phyloP scores from a whole-genome alignment of 2,888 invertebrate genomes.

The Coleophora flavipennella region DNA sequence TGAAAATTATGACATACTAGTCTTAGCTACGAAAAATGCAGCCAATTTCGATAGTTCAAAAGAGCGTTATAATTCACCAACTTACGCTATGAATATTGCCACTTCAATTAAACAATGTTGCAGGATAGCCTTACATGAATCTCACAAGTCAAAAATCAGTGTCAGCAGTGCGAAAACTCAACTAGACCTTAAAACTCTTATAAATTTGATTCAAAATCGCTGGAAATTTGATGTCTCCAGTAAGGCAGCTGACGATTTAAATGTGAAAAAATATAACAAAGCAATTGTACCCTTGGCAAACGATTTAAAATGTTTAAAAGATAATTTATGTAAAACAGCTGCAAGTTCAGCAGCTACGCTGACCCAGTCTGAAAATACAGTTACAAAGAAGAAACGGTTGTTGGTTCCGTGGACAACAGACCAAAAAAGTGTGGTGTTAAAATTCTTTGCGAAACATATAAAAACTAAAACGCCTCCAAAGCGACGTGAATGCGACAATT shows the following conservation, averaged over 20 bases:
- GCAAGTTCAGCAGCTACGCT: background rate
- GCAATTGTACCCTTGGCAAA: conserved; percentile 10
- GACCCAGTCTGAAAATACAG: background rate
- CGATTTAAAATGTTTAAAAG: conserved; percentile 12
- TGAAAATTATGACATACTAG: conserved; percentile 7
- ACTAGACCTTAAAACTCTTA: conserved; percentile 16
- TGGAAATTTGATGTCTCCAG: conserved; percentile 15
- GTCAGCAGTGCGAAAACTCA: conserved; percentile 16
- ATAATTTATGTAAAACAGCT: conserved; percentile 4
- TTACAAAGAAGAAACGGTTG: too few relatives aligned
- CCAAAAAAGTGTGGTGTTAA: too few relatives aligned
- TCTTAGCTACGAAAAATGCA: conserved; percentile 9
- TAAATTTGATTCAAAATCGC: conserved; percentile 13
- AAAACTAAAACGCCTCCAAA: too few relatives aligned
- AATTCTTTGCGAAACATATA: too few relatives aligned
- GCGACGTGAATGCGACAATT: too few relatives aligned
- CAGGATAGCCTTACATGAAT: conserved; percentile 20
- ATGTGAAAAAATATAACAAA: conserved; percentile 11
- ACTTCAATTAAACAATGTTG: conserved; percentile 24
- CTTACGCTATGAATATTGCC: conserved; percentile 21
- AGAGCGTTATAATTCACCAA: conserved; percentile 19
- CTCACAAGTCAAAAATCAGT: conserved; percentile 17
- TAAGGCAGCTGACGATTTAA: conserved; percentile 10
- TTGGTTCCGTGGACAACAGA: too few relatives aligned
- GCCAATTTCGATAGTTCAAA: conserved; percentile 15